Evolutionary conservation across 1,140 invertebrate genomes (phyloP).

Genomic region (Zaprionus vittiger): DNA sequence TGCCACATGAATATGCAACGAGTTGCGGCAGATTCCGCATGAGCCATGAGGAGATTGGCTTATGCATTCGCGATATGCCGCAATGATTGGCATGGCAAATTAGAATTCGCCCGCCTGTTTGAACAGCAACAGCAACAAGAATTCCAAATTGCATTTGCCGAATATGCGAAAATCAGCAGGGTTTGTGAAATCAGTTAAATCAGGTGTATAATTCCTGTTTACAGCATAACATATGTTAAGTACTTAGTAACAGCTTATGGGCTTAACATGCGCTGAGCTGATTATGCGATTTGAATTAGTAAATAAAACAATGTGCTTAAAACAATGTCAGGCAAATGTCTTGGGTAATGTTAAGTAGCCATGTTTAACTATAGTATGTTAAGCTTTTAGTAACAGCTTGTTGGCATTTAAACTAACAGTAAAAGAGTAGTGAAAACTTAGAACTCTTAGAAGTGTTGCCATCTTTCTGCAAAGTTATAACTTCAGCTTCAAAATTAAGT

Average conservation of each 20-base stretch:
- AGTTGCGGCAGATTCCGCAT: neutral
- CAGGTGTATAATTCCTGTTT: neutral
- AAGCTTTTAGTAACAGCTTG: neutral
- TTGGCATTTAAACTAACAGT: too few species aligned
- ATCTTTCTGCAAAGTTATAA: too few species aligned
- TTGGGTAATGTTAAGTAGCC: neutral
- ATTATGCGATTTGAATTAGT: neutral
- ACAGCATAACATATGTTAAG: neutral
- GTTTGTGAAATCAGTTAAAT: neutral
- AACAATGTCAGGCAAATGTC: neutral
- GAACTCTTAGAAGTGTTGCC: too few species aligned
- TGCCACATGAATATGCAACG: conserved; percentile 10
- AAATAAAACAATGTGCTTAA: neutral
- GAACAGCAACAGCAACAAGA: neutral
- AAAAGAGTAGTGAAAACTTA: too few species aligned
- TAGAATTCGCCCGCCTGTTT: conserved; percentile 7
- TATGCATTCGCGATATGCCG: conserved; percentile 4
- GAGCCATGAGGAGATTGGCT: neutral
- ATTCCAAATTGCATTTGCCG: neutral
- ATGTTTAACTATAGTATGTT: neutral
- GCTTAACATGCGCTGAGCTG: neutral
- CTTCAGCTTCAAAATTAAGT: too few species aligned
- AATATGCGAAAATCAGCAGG: neutral
- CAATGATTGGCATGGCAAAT: conserved; percentile 19
- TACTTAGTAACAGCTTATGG: neutral